Evolutionary conservation across 1,140 invertebrate species (phyloP), one percentile per base, ranked within the genome.

Genomic region (Meloidogyne floridensis): DNA sequence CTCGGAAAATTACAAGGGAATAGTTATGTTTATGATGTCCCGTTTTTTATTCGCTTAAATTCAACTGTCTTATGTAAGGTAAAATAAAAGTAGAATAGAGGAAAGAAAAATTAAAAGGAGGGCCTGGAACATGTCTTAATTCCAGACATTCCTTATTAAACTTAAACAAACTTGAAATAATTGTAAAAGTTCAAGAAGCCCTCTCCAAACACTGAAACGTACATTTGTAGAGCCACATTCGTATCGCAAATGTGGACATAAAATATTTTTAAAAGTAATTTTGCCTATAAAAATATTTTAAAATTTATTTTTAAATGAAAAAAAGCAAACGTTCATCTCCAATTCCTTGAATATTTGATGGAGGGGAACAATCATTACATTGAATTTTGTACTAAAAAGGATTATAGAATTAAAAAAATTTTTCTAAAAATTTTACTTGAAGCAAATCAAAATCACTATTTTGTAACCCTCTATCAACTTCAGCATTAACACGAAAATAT

Each of bases 201-300:
- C 88, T 42, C 89, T 80, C 89, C 88, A 88, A 32, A 88, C 89
- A 15, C 85, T 87, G 75, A 89, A 89, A 32, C 89, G 85, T 65
- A 90, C 88, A 80, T 89, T 90, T 43, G 87, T 90, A 43, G 70
- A 81, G 7, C 88, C 89, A 59, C 88, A 90, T 83, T 89, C 88
- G 72, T 89, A 89, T 11, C 89, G 80, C 18, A 89, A 82, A 84
- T 89, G 88, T 6, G 88, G 88, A 71, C 88, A 88, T 3, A 88
- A 77, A 81, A 85, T 86, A 73, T 86, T 86, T 79, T 86, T 86
- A 72, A 86, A 86, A 8, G 85, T 86, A 32, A 86, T 81, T 51
- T 77, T 80, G 42, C 79, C 84, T 85, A 8, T 47, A 80, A 74
- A 69, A 53, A 32, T 47, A 70, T 76, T 83, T 71, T 53, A 69